Base-by-base conservation (phyloP, 2,888 invertebrate species). In the Plebejus anna region DNA sequence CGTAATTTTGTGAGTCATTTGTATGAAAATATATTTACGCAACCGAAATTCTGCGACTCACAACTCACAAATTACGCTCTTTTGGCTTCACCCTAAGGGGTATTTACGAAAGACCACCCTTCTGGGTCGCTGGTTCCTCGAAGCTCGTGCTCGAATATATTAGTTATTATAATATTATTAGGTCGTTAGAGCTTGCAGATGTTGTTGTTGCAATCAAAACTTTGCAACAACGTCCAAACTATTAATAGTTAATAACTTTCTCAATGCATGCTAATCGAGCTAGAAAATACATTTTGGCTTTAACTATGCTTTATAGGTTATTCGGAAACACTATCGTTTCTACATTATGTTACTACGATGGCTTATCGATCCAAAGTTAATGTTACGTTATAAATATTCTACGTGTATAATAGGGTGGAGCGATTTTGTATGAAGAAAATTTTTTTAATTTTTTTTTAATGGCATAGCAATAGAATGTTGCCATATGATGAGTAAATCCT, bases 121-220 rank as follows among this genome's bases (percentile, higher is more conserved):
- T 47, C 47, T 47, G 47, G 47, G 47, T 9, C 2, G 9, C 9
- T 47, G 11, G 3, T 47, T 11, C 9, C 47, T 47, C 47, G 47
- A 47, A 47, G 47, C 47, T 47, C 47, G 47, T 47, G 47, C 47
- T 47, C 47, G 47, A 47, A 47, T 47, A 9, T 9, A 47, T 61
- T 59, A 78, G 78, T 72, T 70, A 75, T 78, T 61, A 61, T 11
- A 61, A 61, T 11, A 61, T 61, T 61, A 61, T 61, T 61, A 11
- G 28, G 28, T 61, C 28, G 61, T 61, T 61, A 61, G 28, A 61
- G 70, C 75, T 70, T 70, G 73, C 66, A 61, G 28, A 73, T 73
- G 47, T 73, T 51, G 28, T 70, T 77, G 55, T 61, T 55, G 66
- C 4, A 73, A 57, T 75, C 59, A 38, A 32, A 57, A 61, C 61